phyloP scores from a whole-genome alignment of 2,113 vertebrate genomes.

The Pungitius pungitius region DNA sequence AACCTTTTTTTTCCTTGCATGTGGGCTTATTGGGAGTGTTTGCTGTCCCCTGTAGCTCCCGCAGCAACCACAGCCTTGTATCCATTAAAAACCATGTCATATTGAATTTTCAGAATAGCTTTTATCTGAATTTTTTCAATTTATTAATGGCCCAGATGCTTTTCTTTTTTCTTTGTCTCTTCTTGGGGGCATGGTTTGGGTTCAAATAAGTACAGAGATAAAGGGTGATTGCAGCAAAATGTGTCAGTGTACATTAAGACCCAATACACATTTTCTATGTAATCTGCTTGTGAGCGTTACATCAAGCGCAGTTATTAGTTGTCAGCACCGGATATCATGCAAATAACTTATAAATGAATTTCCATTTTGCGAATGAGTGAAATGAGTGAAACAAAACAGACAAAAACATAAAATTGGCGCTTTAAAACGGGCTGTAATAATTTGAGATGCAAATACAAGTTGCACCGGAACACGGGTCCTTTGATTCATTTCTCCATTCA shows the following conservation, averaged over 20 bases:
- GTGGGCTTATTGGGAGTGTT: slow-evolving; percentile 13
- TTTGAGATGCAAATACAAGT: not conserved
- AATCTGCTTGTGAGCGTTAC: not conserved
- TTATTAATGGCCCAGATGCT: not conserved
- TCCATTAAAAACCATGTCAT: not conserved
- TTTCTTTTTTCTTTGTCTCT: not conserved
- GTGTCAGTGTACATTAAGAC: no score
- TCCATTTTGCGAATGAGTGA: slow-evolving; percentile 15
- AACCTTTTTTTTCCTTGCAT: slow-evolving; percentile 17
- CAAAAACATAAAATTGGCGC: slow-evolving; percentile 16
- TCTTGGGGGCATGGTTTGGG: not conserved
- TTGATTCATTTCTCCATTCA: not conserved
- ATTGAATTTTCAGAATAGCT: not conserved
- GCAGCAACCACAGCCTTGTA: not conserved
- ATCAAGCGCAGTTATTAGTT: not conserved
- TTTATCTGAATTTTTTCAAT: not conserved
- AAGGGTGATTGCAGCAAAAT: not conserved
- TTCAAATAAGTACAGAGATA: not conserved
- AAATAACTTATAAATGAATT: not conserved
- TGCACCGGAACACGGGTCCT: not conserved
- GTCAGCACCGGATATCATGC: not conserved
- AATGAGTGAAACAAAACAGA: slow-evolving; percentile 20
- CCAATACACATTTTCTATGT: no score
- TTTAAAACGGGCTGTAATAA: not conserved
- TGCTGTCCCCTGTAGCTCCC: not conserved